These are phyloP conservation scores for Oxyteleia sp. DNA, from an alignment of 2,888 invertebrate species.

Conservation along the genomic window DNA sequence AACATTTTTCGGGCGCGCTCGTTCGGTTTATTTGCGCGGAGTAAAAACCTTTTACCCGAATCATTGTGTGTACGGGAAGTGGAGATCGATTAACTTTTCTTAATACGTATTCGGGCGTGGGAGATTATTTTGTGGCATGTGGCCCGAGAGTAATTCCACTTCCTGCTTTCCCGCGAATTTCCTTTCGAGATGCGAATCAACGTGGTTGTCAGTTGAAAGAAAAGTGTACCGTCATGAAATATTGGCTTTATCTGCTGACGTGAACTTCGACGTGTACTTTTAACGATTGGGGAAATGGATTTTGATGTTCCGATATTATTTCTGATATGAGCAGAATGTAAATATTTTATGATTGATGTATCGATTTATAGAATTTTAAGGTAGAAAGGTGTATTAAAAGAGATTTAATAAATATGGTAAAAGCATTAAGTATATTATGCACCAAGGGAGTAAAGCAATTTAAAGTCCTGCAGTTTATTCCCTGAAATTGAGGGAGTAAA, in stretches of 20 bases:
- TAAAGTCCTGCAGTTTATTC: no score
- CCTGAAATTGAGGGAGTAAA: no score
- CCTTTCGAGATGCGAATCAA: slow-evolving; percentile 65
- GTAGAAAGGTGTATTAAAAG: no score
- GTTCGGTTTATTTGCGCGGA: no score
- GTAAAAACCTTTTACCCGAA: no score
- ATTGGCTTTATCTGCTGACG: slow-evolving; percentile 46
- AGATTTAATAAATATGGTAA: no score
- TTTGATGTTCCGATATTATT: background rate
- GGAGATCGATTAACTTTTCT: slow-evolving; percentile 55
- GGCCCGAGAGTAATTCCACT: slow-evolving; percentile 40
- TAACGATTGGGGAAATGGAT: slow-evolving; percentile 29
- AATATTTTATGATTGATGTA: background rate
- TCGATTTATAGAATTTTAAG: background rate
- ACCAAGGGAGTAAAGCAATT: no score
- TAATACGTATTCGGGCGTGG: slow-evolving; percentile 41
- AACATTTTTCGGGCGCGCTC: no score
- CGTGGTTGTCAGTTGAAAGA: slow-evolving; percentile 38
- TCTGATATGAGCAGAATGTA: background rate
- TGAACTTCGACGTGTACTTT: slow-evolving; percentile 14
- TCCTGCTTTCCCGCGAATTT: slow-evolving; percentile 64
- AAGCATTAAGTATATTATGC: no score
- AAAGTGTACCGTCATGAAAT: slow-evolving; percentile 52
- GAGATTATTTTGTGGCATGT: slow-evolving; percentile 52
- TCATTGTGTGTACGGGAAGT: slow-evolving; percentile 35